Evolutionary conservation across 2,797 vertebrate species (phyloP).

Genomic region (Alectoris magna): DNA sequence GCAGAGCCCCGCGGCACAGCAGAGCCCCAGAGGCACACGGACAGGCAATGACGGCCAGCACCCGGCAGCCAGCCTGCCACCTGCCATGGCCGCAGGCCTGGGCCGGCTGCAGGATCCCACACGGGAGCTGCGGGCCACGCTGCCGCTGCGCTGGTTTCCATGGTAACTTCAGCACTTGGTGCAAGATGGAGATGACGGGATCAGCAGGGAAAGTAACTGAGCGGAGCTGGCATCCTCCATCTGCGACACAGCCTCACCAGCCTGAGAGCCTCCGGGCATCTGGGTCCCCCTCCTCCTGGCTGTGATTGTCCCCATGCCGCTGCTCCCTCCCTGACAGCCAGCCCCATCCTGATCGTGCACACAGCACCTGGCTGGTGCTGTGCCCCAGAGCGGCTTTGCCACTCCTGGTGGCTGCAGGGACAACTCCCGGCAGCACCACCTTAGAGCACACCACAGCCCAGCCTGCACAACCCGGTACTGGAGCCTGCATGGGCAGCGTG

Average conservation of each 20-base stretch:
- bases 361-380: neutral
- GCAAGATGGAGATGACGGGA: conserved; percentile 62
- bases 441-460: rapidly evolving
- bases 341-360: rapidly evolving
- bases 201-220: conserved; percentile 63
- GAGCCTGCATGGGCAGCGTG: neutral
- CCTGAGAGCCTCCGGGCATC: neutral
- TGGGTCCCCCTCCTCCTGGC: conserved; percentile 9
- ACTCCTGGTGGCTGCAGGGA: neutral
- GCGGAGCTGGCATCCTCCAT: conserved; percentile 37
- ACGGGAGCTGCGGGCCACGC: neutral
- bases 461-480: rapidly evolving
- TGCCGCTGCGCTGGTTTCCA: conserved; percentile 62
- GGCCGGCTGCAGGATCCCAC: neutral
- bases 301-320: neutral
- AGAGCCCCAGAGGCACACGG: neutral
- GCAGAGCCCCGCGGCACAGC: neutral
- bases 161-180: conserved; percentile 70
- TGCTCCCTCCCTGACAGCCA: rapidly evolving
- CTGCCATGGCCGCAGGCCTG: neutral
- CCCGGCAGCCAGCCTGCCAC: neutral
- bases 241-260: neutral
- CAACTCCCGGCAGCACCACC: rapidly evolving
- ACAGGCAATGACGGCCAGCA: neutral
- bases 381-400: rapidly evolving